Percentiles rank a stretch among this genome's conserved stretches.
phyloP scores from a whole-genome alignment of 2,113 vertebrate species.

The Prunella fulvescens region DNA sequence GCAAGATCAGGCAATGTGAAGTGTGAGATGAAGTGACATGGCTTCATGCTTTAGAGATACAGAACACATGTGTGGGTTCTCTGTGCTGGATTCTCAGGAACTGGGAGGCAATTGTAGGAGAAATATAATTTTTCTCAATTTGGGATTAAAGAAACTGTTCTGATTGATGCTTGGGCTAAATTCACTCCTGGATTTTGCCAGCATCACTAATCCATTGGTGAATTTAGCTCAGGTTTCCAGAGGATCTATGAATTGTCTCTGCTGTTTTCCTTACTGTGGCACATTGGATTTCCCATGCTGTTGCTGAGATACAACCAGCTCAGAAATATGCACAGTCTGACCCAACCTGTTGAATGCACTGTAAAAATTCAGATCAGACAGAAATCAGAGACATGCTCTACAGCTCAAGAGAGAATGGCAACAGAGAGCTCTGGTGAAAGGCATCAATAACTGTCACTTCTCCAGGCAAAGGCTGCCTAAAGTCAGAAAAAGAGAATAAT shows the following conservation, averaged over 20 bases:
- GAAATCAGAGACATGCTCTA: background rate
- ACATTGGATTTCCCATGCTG: background rate
- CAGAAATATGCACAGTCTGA: background rate
- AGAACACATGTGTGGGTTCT: rapidly evolving
- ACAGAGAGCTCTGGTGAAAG: background rate
- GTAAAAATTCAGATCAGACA: background rate
- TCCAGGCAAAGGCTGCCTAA: background rate
- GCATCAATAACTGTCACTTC: background rate
- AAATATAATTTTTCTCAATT: background rate
- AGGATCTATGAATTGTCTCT: background rate
- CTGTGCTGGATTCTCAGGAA: background rate
- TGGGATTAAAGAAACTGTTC: background rate
- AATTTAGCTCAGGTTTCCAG: background rate
- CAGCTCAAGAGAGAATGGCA: background rate
- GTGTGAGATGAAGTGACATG: background rate
- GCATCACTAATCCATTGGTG: background rate
- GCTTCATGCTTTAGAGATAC: background rate
- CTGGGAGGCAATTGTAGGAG: background rate
- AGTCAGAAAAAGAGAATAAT: background rate
- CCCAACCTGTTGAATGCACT: background rate
- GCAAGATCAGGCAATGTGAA: background rate
- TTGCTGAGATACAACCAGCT: background rate
- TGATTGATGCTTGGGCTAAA: background rate
- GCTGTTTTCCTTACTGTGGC: background rate
- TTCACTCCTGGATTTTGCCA: background rate